Evolutionary conservation across 2,888 invertebrate species (phyloP), one percentile per base, ranked within the genome.

Genomic region (Eurois occulta): DNA sequence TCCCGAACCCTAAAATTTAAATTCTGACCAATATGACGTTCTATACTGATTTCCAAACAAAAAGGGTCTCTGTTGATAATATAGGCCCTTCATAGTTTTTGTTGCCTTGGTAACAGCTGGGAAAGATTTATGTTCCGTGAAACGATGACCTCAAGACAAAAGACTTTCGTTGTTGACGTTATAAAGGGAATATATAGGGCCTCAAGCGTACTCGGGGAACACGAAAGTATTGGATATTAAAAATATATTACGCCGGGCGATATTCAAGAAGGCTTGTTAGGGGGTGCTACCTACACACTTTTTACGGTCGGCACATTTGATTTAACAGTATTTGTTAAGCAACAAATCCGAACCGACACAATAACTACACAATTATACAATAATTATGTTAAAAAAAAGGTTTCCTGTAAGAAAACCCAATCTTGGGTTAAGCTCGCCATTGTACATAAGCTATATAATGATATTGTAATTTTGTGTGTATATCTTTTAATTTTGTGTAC

Each of bases 71-170:
- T 11, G 18, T 48, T 73, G 70, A 80, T 82, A 86, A 77, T 74
- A 77, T 38, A 13, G 62, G 43, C 35, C 43, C 64, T 70, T 70
- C 66, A 68, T 48, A 77, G 71, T 88, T 87, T 88, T 87, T 87
- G 85, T 83, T 81, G 43, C 35, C 41, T 68, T 6, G 38, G 85
- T 67, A 87, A 89, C 89, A 85, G 83, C 83, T 87, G 89, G 28
- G 18, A 24, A 58, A 81, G 83, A 87, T 87, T 85, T 80, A 84
- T 85, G 82, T 79, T 55, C 67, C 64, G 74, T 72, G 64, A 80
- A 80, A 82, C 62, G n/a, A 32, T 67, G 48, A 69, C 52, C 38
- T 72, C 5, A 67, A 60, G 52, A 58, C 48, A 48, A 46, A 46
- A 48, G 13, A 35, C 28, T 55, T 66, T 58, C 35, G 48, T 66